Conservation (phyloP, 2,113 vertebrate genomes). For the Ovis canadensis region DNA sequence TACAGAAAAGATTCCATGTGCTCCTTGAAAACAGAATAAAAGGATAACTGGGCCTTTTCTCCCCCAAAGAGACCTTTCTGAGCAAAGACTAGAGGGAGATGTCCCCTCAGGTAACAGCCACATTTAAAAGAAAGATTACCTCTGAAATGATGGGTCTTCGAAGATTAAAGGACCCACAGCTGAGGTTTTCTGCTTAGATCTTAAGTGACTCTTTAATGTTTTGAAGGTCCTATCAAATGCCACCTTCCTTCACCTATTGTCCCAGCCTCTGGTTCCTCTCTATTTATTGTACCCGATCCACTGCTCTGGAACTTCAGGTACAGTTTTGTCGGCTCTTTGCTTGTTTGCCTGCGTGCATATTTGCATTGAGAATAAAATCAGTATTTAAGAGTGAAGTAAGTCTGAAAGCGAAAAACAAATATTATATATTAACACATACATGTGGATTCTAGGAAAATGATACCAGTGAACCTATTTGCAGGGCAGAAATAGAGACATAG, state of each 20-base stretch:
- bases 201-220: conserved; percentile 49
- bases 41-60: neutral
- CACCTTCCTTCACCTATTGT: neutral
- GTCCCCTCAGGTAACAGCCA: neutral
- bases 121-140: conserved; percentile 30
- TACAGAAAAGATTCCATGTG: neutral
- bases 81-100: neutral
- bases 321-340: neutral
- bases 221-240: conserved; percentile 26
- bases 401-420: neutral
- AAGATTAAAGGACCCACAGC: conserved; percentile 43
- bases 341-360: neutral
- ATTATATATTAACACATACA: neutral
- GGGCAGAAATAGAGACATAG: neutral
- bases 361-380: neutral
- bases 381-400: neutral
- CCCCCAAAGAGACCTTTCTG: neutral
- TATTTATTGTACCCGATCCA: neutral
- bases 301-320: neutral
- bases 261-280: neutral
- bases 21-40: conserved; percentile 3
- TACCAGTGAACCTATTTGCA: neutral
- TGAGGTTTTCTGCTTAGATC: conserved; percentile 27
- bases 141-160: conserved; percentile 20
- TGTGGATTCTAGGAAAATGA: neutral